Evolutionary conservation across 2,113 vertebrate species (phyloP), one percentile per base, ranked within the genome.

Genomic region (Trematocara variabile): DNA sequence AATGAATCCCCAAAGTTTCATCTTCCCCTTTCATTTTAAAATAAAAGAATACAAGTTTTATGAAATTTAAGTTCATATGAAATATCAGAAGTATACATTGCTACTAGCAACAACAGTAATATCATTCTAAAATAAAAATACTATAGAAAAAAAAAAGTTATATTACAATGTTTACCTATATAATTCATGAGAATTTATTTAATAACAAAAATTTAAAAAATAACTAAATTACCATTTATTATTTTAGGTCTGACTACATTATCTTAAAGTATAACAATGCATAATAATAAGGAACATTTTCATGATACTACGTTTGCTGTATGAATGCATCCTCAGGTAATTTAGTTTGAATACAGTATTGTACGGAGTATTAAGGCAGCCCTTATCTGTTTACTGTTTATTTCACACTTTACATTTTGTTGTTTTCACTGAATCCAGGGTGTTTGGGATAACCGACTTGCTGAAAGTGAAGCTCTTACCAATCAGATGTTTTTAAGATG

Each of bases 371-470:
- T 73, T 1, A 16, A 46, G 68, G 13, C 41, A 28, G 41, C 0
- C 2, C 39, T 46, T 9, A 73, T 28, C 33, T 37, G 18, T 63
- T 37, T 37, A 63, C 18, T 7, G 12, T 37, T 37, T 46, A 3
- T 16, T 18, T 46, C 8, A 28, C 13, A 73, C 2, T 28, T 73
- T 37, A 37, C 58, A 63, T 37, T 63, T 63, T 46, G 4, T 16
- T 3, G 39, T 14, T 46, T 73, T 73, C 5, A 46, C 41, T 73
- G 41, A 0, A 46, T 28, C 6, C 13, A 73, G 22, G 25, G 22
- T 73, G 0, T 18, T 46, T 73, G 8, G 13, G 1, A 28, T 46
- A 44, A 73, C 14, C 2, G 0, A 28, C 39, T 11, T 10, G 65
- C 41, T 46, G 8, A 28, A 44, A 46, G 1, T 73, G 39, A 73